phyloP scores from a whole-genome alignment of 2,113 vertebrate genomes.

The Lagopus leucura region DNA sequence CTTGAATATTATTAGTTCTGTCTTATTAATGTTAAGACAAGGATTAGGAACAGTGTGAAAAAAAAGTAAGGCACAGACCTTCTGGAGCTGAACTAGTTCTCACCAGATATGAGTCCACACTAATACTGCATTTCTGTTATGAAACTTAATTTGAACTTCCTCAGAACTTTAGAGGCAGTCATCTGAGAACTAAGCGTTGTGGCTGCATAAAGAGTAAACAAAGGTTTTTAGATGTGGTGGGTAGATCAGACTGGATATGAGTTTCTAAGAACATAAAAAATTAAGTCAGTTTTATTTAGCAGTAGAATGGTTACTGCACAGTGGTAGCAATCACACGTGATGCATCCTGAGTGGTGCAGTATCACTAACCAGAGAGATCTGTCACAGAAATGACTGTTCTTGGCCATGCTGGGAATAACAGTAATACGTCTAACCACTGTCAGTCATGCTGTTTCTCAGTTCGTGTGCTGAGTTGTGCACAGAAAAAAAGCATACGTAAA shows the following conservation, averaged over 20 bases:
- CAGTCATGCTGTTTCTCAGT: not conserved
- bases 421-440: not conserved
- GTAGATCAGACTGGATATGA: not conserved
- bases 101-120: not conserved
- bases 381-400: not conserved
- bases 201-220: conserved; percentile 27
- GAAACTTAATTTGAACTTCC: conserved; percentile 2
- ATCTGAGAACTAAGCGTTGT: not conserved
- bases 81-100: not conserved
- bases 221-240: conserved; percentile 4
- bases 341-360: not conserved
- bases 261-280: conserved; percentile 20
- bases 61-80: not conserved
- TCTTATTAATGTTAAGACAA: not conserved
- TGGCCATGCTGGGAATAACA: not conserved
- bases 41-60: not conserved
- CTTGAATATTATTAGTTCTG: not conserved
- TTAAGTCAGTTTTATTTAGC: conserved; percentile 32
- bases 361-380: not conserved
- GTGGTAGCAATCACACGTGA: not conserved
- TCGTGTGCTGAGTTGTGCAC: not conserved
- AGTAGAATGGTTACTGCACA: not conserved
- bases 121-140: not conserved
- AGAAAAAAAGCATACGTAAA: not conserved
- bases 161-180: not conserved